Evolutionary conservation across 2,113 vertebrate genomes (phyloP), one percentile per base, ranked within the genome.

Genomic region (Ochotona princeps): DNA sequence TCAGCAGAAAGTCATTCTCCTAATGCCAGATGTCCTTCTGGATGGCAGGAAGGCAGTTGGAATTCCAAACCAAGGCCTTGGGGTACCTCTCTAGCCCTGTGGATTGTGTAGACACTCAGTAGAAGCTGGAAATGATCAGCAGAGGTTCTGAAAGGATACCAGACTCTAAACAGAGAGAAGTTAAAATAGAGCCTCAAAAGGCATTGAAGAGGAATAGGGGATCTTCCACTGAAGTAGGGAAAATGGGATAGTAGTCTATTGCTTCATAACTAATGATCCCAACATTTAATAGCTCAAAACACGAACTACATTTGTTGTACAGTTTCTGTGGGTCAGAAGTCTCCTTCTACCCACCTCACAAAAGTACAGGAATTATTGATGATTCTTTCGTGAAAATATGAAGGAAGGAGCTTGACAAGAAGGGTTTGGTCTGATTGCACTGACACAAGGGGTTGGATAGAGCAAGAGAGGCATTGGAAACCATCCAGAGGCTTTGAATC

Each of bases 1-100:
- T 91, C 81, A 81, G 32, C 38, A 32, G 28, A 95, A 89, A 80
- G 65, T 83, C 61, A 20, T 70, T 91, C 63, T 65, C 32, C 49
- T 82, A 63, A 69, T 87, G 76, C 80, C 86, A 60, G 38, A 7
- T 65, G 30, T 87, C 81, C 35, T 32, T 95, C 38, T 61, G 75
- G 30, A 38, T 76, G n/a, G 60, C 72, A 67, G 86, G 47, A 83
- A 54, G 84, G 60, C 72, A 81, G 60, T 35, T 73, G 54, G 49
- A 63, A 60, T 83, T 94, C 54, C 88, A 79, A 81, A 81, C 63
- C 51, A n/a, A 72, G 30, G 10, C 25, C 32, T 30, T 1, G 0
- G 25, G 23, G 51, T 76, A 1, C 61, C 60, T 21, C 26, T 63
- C 12, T 65, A 10, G 13, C 30, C 4, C 23, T 57, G 26, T 51